phyloP scores from a whole-genome alignment of 2,113 vertebrate species.

The Sylvilagus bachmani region DNA sequence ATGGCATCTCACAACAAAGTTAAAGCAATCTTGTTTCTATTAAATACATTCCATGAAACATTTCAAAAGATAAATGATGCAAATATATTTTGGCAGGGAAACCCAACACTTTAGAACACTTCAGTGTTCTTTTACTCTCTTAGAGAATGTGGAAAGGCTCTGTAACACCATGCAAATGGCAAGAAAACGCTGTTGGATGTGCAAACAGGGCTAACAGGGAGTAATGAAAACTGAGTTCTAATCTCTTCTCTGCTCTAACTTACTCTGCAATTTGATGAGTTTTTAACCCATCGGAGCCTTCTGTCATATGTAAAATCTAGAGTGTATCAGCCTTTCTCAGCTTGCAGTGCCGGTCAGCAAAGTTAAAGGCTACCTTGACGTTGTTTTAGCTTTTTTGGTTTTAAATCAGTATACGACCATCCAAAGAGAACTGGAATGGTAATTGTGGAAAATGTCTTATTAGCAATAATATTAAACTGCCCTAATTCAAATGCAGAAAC shows the following conservation, averaged over 20 bases:
- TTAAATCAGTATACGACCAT: background rate
- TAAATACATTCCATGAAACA: constrained; percentile 41
- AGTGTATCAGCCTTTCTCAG: background rate
- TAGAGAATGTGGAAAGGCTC: background rate
- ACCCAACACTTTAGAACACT: constrained; percentile 43
- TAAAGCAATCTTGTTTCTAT: constrained; percentile 64
- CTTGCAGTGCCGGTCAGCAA: background rate
- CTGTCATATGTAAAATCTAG: background rate
- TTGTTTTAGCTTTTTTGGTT: constrained; percentile 32
- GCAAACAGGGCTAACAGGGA: background rate
- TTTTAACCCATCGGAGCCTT: background rate
- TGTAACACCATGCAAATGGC: background rate
- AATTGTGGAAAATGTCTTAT: background rate
- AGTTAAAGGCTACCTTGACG: background rate
- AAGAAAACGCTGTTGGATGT: background rate
- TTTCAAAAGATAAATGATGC: constrained; percentile 62
- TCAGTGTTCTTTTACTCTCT: background rate
- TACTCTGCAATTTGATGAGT: background rate
- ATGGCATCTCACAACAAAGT: constrained; percentile 58
- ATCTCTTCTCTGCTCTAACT: background rate
- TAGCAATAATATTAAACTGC: background rate
- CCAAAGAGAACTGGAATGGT: constrained; percentile 39
- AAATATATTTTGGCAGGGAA: constrained; percentile 55
- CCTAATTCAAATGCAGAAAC: constrained; percentile 2
- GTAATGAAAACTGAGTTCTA: background rate